Conservation (phyloP, 2,888 invertebrate genomes). For the Chironomus tentans region DNA sequence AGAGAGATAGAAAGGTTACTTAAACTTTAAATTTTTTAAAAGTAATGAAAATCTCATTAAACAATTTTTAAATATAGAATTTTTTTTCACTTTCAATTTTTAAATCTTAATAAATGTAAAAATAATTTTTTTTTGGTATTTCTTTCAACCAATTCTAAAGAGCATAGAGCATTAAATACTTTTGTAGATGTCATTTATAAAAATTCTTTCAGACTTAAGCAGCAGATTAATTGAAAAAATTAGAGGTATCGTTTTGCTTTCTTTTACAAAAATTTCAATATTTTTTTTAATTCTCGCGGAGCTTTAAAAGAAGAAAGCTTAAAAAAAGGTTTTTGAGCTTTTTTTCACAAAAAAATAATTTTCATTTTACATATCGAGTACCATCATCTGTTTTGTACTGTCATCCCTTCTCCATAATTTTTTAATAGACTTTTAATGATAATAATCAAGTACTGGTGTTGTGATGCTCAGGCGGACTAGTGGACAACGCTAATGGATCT, state of each 20-base stretch:
- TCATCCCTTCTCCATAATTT: not conserved
- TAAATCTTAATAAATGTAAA: not conserved
- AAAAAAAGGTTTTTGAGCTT: not conserved
- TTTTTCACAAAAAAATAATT: not conserved
- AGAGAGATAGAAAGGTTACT: not conserved
- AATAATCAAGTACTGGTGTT: not conserved
- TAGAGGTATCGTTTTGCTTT: not conserved
- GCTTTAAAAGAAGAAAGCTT: not conserved
- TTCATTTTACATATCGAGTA: not conserved
- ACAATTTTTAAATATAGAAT: too few relatives aligned
- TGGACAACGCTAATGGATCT: not conserved
- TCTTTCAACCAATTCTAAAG: not conserved
- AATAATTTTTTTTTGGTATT: not conserved
- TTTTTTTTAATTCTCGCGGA: not conserved
- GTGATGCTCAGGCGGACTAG: not conserved
- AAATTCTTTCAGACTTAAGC: not conserved
- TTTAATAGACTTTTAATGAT: slow-evolving; percentile 14
- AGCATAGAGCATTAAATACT: not conserved
- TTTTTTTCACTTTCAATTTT: too few relatives aligned
- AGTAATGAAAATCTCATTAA: too few relatives aligned
- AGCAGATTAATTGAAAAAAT: slow-evolving; percentile 12
- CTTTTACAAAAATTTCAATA: not conserved
- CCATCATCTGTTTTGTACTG: not conserved
- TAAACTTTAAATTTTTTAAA: not conserved
- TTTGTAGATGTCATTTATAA: not conserved